phyloP scores from a whole-genome alignment of 2,113 vertebrate species.

The Pitta sordida region DNA sequence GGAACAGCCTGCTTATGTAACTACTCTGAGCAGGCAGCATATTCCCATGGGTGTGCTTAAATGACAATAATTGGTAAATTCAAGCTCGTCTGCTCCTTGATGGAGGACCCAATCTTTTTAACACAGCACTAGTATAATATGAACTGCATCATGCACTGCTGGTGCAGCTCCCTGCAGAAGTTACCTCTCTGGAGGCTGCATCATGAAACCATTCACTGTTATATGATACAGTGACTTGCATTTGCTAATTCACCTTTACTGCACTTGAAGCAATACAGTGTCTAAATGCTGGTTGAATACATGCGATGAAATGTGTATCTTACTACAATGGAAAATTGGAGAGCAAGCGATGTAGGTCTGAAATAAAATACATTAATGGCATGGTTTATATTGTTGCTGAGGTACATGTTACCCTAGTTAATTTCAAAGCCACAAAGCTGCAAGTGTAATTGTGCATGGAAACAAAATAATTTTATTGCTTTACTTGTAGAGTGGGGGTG shows the following conservation, averaged over 20 bases:
- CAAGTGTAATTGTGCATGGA: not conserved
- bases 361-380: not conserved
- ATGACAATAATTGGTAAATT: not conserved
- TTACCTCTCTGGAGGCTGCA: not conserved
- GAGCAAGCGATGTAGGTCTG: not conserved
- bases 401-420: not conserved
- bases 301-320: not conserved
- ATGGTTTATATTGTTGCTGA: not conserved
- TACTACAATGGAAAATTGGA: not conserved
- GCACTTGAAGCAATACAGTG: not conserved
- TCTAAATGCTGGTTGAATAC: not conserved
- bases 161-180: not conserved
- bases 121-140: not conserved
- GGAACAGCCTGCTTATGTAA: not conserved
- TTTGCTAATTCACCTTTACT: not conserved
- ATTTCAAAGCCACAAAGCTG: not conserved
- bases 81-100: not conserved
- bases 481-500: not conserved
- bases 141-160: not conserved
- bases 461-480: not conserved
- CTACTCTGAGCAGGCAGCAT: not conserved
- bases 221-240: not conserved
- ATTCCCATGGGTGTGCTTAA: rapidly evolving
- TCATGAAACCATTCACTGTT: not conserved
- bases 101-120: not conserved